Base-by-base conservation (phyloP, 2,113 vertebrate species). In the Lathamus discolor region DNA sequence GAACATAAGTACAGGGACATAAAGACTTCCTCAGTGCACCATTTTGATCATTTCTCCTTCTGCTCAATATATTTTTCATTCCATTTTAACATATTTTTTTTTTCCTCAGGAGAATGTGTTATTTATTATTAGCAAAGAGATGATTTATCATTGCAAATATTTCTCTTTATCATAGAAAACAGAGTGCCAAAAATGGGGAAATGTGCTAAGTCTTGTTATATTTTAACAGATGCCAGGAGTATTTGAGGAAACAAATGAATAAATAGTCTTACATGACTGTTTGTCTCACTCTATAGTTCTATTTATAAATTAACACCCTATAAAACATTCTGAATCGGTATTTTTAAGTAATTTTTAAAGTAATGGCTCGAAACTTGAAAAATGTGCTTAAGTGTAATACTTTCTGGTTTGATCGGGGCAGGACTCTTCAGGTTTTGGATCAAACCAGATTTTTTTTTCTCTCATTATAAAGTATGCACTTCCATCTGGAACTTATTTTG, bases 401-500 rank as follows among this genome's bases (percentile, higher is more conserved):
- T 43, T 75, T 91, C 37, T 67, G 25, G 52, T 91, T 92, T 85
- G 48, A 68, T 51, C 39, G 64, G 75, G 69, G 67, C 31, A 85
- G 33, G 31, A 80, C 43, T 74, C 35, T 33, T 73, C 48, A 76
- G 64, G 51, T 90, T 92, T 93, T 90, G 59, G 59, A 90, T n/a
- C 73, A 92, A 91, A 88, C 1, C 43, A 86, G 54, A 7, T 41
- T 68, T 69, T 74, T 74, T 70, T 81, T 62, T 35, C 75, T 72
- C 61, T 28, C 43, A 75, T 74, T 90, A 85, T 75, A 55, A 93
- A 92, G 22, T 62, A 92, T 54, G 48, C 37, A 49, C 28, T 87
- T 88, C 87, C 93, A 93, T 95, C 76, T 95, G 93, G 88, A 96
- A 94, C 43, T 78, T 95, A 73, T 95, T 95, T 95, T 91, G 86